Percentiles rank a stretch among this genome's conserved stretches.
Evolutionary conservation across 2,888 invertebrate species (phyloP).

Genomic region (Tachina lurida): DNA sequence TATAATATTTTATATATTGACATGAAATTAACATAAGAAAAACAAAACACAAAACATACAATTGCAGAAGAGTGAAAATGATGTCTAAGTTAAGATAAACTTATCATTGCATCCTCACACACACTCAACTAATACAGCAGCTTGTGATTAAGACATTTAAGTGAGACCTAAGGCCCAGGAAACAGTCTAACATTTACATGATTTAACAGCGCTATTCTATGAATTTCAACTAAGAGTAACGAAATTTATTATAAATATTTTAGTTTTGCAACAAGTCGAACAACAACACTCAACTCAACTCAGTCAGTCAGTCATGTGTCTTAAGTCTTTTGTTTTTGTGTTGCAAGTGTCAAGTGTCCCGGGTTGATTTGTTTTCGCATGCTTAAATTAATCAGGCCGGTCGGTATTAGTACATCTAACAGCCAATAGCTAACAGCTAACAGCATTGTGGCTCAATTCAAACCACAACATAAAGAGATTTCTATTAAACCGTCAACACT

Average conservation of each 20-base stretch:
- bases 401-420: constrained; percentile 29
- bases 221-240: constrained; percentile 27
- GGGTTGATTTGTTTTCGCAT: constrained; percentile 47
- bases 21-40: constrained; percentile 59
- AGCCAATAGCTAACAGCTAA: neutral
- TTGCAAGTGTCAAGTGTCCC: constrained; percentile 34
- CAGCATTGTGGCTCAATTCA: constrained; percentile 20
- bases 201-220: constrained; percentile 35
- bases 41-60: constrained; percentile 12
- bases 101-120: neutral
- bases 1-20: constrained; percentile 47
- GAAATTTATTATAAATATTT: neutral
- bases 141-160: constrained; percentile 67
- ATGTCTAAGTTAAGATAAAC: constrained; percentile 54
- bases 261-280: neutral
- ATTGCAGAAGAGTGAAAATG: constrained; percentile 36
- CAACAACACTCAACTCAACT: neutral
- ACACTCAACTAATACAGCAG: neutral
- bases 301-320: constrained; percentile 39
- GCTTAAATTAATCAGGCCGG: constrained; percentile 47
- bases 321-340: constrained; percentile 64
- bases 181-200: constrained; percentile 51
- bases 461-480: constrained; percentile 27
- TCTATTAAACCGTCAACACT: constrained; percentile 51
- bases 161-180: constrained; percentile 27